phyloP scores from a whole-genome alignment of 2,888 invertebrate genomes.

The Andrena fulva region DNA sequence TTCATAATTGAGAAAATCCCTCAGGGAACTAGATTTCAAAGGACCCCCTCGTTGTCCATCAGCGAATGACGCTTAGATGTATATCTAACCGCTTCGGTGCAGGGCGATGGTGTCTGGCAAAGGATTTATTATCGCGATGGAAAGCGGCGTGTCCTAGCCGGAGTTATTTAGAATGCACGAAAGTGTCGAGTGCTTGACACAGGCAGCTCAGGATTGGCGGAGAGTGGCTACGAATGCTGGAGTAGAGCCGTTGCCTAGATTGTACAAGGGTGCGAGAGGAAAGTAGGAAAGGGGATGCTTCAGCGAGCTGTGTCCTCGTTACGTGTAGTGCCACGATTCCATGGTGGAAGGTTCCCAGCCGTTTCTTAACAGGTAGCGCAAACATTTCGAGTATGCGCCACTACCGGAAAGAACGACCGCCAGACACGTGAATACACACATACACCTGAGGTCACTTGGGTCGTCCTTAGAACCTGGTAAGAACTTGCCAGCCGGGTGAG shows the following conservation, averaged over 20 bases:
- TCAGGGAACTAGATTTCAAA: not conserved
- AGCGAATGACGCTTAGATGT: not conserved
- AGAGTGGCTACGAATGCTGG: constrained; percentile 52
- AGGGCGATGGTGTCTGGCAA: not conserved
- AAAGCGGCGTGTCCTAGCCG: constrained; percentile 9
- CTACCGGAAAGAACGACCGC: constrained; percentile 57
- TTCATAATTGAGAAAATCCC: not conserved
- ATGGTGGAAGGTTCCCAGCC: constrained; percentile 58
- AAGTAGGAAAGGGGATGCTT: constrained; percentile 58
- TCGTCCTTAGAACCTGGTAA: constrained; percentile 39
- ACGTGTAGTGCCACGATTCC: constrained; percentile 69
- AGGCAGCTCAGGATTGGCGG: constrained; percentile 63
- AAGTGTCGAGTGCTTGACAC: constrained; percentile 73
- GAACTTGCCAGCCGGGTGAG: constrained; percentile 32
- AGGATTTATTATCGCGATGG: constrained; percentile 36
- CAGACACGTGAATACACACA: constrained; percentile 6
- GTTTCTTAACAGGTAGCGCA: constrained; percentile 72
- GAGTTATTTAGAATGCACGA: constrained; percentile 73
- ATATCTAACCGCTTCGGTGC: not conserved
- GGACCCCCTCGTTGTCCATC: not conserved
- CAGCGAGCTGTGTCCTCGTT: constrained; percentile 75
- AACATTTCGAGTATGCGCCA: constrained; percentile 73
- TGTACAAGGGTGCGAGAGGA: constrained; percentile 47
- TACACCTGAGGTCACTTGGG: constrained; percentile 32
- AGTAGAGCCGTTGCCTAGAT: constrained; percentile 41